Base-by-base conservation (phyloP, 1,140 invertebrate genomes). In the Drosophila navojoa region DNA sequence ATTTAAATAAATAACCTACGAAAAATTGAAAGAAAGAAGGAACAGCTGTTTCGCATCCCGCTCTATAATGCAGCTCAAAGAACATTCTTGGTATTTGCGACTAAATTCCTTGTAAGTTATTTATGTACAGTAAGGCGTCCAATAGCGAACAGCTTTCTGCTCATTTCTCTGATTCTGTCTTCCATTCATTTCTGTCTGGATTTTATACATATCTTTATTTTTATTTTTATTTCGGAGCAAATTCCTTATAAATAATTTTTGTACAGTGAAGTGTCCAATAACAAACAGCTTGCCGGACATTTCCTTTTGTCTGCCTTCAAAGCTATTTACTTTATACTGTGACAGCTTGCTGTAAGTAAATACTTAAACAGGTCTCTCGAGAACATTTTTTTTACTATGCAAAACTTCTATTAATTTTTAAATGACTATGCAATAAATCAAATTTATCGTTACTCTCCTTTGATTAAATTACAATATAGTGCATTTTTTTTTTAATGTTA, bases 21-120 rank as follows among this genome's bases (percentile, higher is more conserved):
- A 16, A 55, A 57, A 32, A 47, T 16, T 5, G n/a, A 7, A 45
- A 16, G 15, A 16, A 45, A 16, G 6, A 45, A 45, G 4, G 19
- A 4, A 58, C 57, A 47, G n/a, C 55, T 58, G 55, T 29, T 58
- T 22, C 13, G 32, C 22, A 44, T 27, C 10, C 19, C 22, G 27
- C 40, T 15, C 35, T 54, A 32, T 10, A 10, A 19, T 27, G 50
- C 27, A 29, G n/a, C 49, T 10, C 29, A 22, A 25, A 16, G 29
- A 15, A 38, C 52, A 35, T 35, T 54, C 15, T 16, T 15, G 49
- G 22, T n/a, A 29, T 45, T 15, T 19, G 15, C n/a, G 15, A 16
- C 42, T 38, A 45, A 45, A 45, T 16, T 45, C n/a, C 42, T 16
- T 45, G 42, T 16, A 45, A 45, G 42, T 16, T 16, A 45, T 15